Evolutionary conservation across 2,888 invertebrate genomes (phyloP), one percentile per base, ranked within the genome.

Genomic region (Apeira syringaria): DNA sequence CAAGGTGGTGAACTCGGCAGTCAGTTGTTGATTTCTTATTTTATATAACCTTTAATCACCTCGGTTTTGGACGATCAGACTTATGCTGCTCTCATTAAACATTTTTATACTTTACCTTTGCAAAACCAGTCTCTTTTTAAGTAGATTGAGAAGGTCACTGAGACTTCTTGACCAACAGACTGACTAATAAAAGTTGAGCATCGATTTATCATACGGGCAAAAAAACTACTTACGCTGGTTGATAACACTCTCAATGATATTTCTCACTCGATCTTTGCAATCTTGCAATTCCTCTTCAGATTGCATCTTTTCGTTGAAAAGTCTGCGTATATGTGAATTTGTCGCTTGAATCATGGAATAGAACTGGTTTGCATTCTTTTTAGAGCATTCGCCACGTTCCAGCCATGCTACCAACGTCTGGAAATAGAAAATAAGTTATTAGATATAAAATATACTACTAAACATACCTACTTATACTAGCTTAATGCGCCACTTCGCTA

Each of bases 321-420:
- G 86, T 34, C 98, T 92, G 6, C 98, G 92, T 4, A 98, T 95
- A 69, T 98, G 98, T 0, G 97, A 95, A 84, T 98, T 98, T 0
- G 97, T 97, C 13, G 96, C 96, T 85, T 98, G 98, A 49, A 98
- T 96, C 97, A 98, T 97, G 4, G 97, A 96, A 80, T 98, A 98
- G 83, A 98, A 98, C 26, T 94, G 94, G 71, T 96, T 97, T 1
- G 97, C 93, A 77, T 97, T 98, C 48, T 96, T 93, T 77, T 98
- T 98, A 30, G 93, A 96, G 74, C 98, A 98, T 75, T 98, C 98
- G 0, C 98, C 98, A 6, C 98, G 93, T 68, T 98, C 98, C 58
- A 99, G 78, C 98, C 98, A 99, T 0, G 96, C 94, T 22, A 97
- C 93, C 15, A 98, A 93, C 12, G 96, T 94, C 91, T 95, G 80